Conservation (phyloP, 2,888 invertebrate genomes). For the Polymixis lichenea region DNA sequence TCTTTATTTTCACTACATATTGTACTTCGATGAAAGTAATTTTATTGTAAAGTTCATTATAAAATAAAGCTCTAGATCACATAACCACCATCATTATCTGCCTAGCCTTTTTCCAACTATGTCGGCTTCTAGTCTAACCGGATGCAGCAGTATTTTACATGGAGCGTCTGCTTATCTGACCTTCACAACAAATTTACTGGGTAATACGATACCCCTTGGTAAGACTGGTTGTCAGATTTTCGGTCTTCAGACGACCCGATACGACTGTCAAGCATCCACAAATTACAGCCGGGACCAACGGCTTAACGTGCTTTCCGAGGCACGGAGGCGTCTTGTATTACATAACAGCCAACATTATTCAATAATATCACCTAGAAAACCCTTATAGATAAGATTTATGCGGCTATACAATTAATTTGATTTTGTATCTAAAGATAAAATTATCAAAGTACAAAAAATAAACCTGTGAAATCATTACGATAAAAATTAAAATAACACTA, state of each 20-base stretch:
- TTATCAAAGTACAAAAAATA: neutral
- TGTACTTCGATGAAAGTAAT: neutral
- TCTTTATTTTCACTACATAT: slow-evolving; percentile 2
- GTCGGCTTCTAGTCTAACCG: too few species aligned
- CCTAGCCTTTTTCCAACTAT: too few species aligned
- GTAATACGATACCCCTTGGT: too few species aligned
- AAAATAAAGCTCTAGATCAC: neutral
- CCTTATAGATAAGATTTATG: neutral
- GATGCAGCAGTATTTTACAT: too few species aligned
- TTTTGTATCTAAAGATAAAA: neutral
- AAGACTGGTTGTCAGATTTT: too few species aligned
- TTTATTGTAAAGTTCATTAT: neutral
- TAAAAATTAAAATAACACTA: neutral
- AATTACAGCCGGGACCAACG: too few species aligned
- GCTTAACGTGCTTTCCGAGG: too few species aligned
- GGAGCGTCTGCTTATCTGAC: too few species aligned
- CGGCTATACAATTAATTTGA: neutral
- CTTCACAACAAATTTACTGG: too few species aligned
- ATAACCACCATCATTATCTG: neutral
- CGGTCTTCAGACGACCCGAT: too few species aligned
- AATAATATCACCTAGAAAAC: slow-evolving; percentile 6
- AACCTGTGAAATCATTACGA: neutral
- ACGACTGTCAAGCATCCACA: too few species aligned
- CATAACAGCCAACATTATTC: neutral
- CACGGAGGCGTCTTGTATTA: too few species aligned